A percentile compares a stretch with the other conserved stretches of the same genome.
Conservation (phyloP, 1,140 invertebrate genomes). For the Zaprionus ghesquierei region DNA sequence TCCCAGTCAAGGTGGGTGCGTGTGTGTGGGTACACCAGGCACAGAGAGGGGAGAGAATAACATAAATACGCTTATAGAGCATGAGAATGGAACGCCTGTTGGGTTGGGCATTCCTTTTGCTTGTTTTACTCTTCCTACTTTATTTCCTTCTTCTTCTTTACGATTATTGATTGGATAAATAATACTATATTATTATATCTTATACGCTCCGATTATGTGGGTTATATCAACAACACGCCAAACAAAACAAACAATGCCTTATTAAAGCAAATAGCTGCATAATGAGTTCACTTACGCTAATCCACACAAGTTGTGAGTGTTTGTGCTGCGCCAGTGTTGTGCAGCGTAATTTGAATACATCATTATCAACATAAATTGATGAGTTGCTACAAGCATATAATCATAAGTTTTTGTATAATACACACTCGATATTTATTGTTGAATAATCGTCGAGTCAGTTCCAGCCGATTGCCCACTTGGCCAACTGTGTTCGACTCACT, state of each 20-base stretch:
- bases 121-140: too few species aligned
- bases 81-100: not conserved
- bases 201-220: not conserved
- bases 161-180: not conserved
- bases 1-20: not conserved
- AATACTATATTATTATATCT: not conserved
- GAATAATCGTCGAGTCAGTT: constrained; percentile 16
- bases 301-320: not conserved
- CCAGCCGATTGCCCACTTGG: constrained; percentile 24
- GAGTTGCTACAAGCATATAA: too few species aligned
- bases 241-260: not conserved
- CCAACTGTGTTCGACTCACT: constrained; percentile 4
- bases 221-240: not conserved
- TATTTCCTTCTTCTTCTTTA: not conserved
- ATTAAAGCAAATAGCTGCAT: not conserved
- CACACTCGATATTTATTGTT: constrained; percentile 18
- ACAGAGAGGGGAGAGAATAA: not conserved
- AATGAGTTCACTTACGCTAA: not conserved
- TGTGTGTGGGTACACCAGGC: not conserved
- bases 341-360: constrained; percentile 18
- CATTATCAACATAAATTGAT: constrained; percentile 5
- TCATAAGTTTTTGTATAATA: constrained; percentile 4
- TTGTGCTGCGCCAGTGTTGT: constrained; percentile 5
- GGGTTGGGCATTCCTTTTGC: not conserved
- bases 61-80: constrained; percentile 4